Evolutionary conservation across 2,797 vertebrate genomes (phyloP).

Genomic region (Hypotaenidia philippensis): DNA sequence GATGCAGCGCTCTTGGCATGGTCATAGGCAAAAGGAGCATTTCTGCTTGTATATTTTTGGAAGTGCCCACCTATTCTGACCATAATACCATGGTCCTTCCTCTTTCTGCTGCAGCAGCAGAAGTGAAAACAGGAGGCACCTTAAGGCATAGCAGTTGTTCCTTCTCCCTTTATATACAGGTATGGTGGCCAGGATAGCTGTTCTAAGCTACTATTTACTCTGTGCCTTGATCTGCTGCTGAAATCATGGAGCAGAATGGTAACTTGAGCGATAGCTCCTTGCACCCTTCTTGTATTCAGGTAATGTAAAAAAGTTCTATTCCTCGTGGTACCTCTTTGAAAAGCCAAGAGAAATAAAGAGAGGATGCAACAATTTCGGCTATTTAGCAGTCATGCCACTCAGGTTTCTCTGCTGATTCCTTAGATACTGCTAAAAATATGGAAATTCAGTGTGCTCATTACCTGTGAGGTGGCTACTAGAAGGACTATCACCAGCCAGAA

Average conservation of each 20-base stretch:
- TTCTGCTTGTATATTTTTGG: not conserved
- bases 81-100: accelerated
- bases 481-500: not conserved
- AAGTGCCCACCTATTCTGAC: not conserved
- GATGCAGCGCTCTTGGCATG: not conserved
- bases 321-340: not conserved
- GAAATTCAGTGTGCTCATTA: not conserved
- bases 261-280: not conserved
- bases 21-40: not conserved
- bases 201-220: not conserved
- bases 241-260: not conserved
- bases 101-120: not conserved
- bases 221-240: not conserved
- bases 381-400: not conserved
- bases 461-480: not conserved
- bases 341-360: not conserved
- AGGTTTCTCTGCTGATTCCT: not conserved
- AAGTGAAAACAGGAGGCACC: not conserved
- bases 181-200: accelerated
- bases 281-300: not conserved
- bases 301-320: not conserved
- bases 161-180: not conserved
- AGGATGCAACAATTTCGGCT: not conserved
- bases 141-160: not conserved
- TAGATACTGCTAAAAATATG: not conserved